phyloP scores from a whole-genome alignment of 2,888 invertebrate genomes.

The Chrysolina oricalcia region DNA sequence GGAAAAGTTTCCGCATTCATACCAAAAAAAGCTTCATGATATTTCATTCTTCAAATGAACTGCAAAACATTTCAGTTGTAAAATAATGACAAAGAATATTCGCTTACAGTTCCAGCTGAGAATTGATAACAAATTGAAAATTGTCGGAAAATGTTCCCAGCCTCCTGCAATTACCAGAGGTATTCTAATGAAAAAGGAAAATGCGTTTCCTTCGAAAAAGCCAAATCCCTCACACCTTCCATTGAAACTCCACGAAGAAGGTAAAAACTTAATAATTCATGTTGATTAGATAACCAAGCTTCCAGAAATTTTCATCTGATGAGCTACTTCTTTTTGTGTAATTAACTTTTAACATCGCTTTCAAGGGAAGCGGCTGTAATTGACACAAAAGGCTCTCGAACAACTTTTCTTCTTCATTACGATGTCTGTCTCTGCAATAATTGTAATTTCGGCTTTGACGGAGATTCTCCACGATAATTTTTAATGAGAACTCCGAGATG shows the following conservation, averaged over 20 bases:
- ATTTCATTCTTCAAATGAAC: no score
- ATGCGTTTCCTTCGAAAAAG: neutral
- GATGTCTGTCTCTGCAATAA: constrained; percentile 25
- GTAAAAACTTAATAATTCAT: constrained; percentile 28
- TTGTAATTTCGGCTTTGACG: constrained; percentile 26
- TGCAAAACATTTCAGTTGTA: no score
- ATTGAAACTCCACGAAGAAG: neutral
- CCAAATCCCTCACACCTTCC: neutral
- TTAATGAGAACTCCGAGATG: constrained; percentile 17
- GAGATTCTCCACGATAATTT: constrained; percentile 20
- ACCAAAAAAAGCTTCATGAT: no score
- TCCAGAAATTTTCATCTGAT: constrained; percentile 49
- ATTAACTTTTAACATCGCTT: constrained; percentile 51
- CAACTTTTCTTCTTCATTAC: constrained; percentile 33
- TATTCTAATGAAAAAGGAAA: neutral
- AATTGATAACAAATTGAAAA: no score
- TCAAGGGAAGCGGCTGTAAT: constrained; percentile 33
- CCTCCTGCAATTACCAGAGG: neutral
- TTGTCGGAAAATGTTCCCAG: neutral
- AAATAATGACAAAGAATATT: no score
- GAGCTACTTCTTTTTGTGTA: constrained; percentile 48
- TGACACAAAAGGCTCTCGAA: constrained; percentile 39
- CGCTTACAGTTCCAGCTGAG: no score
- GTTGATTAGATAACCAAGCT: constrained; percentile 26
- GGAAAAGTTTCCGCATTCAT: no score